A percentile compares a stretch with the other conserved stretches of the same genome.
Conservation (phyloP, 1,140 invertebrate species). For the Brachystomella parvula region DNA sequence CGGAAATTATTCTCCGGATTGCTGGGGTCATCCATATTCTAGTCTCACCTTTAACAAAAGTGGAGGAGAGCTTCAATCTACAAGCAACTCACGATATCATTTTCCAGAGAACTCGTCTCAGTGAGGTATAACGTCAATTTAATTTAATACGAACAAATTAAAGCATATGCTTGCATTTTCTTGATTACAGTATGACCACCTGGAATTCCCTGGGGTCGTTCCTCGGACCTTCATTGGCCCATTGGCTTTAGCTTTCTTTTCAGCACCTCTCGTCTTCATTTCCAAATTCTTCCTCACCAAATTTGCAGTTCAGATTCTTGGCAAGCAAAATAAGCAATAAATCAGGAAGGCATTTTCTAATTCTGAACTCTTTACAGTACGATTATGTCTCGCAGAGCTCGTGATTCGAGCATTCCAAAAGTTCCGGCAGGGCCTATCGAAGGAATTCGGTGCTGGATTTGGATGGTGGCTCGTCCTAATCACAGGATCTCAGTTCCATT, state of each 20-base stretch:
- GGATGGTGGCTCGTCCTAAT: slow-evolving; percentile 74
- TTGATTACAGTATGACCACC: slow-evolving; percentile 85
- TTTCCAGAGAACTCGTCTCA: slow-evolving; percentile 74
- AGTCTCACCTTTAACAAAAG: slow-evolving; percentile 94
- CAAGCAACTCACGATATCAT: slow-evolving; percentile 97
- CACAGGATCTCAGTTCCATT: slow-evolving; percentile 90
- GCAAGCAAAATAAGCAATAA: slow-evolving; percentile 51
- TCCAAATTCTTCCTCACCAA: slow-evolving; percentile 68
- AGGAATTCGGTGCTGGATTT: slow-evolving; percentile 68
- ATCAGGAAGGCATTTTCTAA: neutral
- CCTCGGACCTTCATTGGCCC: slow-evolving; percentile 93
- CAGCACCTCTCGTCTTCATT: slow-evolving; percentile 64
- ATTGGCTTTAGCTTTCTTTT: slow-evolving; percentile 67
- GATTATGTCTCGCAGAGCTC: slow-evolving; percentile 63
- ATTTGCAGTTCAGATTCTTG: slow-evolving; percentile 82
- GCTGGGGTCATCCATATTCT: slow-evolving; percentile 59
- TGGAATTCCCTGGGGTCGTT: slow-evolving; percentile 96
- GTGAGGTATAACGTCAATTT: no score
- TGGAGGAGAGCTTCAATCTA: slow-evolving; percentile 98
- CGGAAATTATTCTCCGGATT: slow-evolving; percentile 31
- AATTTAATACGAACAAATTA: no score
- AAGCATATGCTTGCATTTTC: neutral
- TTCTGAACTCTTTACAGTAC: slow-evolving; percentile 57
- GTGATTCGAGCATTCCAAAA: slow-evolving; percentile 66
- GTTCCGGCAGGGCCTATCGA: slow-evolving; percentile 60